Conservation (phyloP, 2,113 vertebrate genomes). For the Prionailurus viverrinus region DNA sequence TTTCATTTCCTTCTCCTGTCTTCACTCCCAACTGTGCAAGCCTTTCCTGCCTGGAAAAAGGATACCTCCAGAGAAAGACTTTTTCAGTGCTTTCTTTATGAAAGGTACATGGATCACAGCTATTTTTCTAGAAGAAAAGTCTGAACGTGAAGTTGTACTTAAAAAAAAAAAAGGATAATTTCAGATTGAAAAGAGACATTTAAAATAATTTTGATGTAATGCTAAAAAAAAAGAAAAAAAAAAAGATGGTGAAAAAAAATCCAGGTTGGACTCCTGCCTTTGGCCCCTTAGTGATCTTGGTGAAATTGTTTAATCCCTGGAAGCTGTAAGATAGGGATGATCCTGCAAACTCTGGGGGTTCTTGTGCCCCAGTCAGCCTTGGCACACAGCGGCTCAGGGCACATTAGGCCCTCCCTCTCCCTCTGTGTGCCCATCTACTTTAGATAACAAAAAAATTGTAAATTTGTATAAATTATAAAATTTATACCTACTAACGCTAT, state of each 20-base stretch:
- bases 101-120: background rate
- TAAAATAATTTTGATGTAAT: background rate
- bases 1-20: background rate
- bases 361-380: rapidly evolving
- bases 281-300: background rate
- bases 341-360: rapidly evolving
- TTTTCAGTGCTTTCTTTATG: background rate
- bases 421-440: background rate
- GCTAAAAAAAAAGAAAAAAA: background rate
- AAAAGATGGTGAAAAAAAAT: background rate
- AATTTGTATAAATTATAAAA: background rate
- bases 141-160: background rate
- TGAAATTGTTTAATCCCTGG: background rate
- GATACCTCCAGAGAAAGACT: background rate
- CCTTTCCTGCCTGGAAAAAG: background rate
- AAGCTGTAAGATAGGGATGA: background rate
- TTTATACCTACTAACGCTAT: background rate
- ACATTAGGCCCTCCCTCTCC: no score
- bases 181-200: background rate
- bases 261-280: background rate
- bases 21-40: background rate
- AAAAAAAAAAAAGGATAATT: background rate
- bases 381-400: background rate
- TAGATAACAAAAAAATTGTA: background rate
- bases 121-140: background rate